Evolutionary conservation across 2,797 vertebrate genomes (phyloP), one percentile per base, ranked within the genome.

Genomic region (Microctenopoma stevenorrisi): DNA sequence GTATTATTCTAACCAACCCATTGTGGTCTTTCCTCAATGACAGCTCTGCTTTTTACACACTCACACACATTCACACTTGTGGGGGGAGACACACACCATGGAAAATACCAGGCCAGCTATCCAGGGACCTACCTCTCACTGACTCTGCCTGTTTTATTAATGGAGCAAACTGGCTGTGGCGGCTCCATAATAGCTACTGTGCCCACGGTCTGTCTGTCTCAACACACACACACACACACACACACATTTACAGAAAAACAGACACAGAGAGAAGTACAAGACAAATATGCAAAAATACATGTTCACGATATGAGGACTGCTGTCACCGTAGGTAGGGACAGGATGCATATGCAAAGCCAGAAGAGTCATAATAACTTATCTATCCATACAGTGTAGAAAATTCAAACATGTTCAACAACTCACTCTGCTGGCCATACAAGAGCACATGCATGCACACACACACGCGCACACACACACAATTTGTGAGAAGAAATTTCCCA

Each of bases 101-200:
- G 83, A 86, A 86, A 91, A 82, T 78, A 81, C 81, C 67, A 70
- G 71, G 72, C 81, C 83, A 78, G 64, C 88, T 81, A 86, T 82
- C 88, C 63, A 75, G 88, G 85, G 88, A 88, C 77, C 70, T 72
- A 83, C 82, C 84, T 86, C 76, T 12, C 64, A 81, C 86, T 82
- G 82, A 77, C 79, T 84, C 84, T 76, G 76, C 78, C 85, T 88
- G 88, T 91, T 91, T 91, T 90, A 94, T 93, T 92, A 92, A 92
- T 88, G 90, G 84, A 76, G 83, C 43, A 44, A 66, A 61, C 75
- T 52, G 76, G 78, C 76, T 81, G 76, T 85, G 87, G 79, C 59
- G 68, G 76, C 74, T 83, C 70, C 80, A 78, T 91, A 87, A 90
- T 86, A 89, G 87, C 83, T 76, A 78, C 86, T 82, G 76, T 82